Evolutionary conservation across 2,888 invertebrate species (phyloP), one percentile per base, ranked within the genome.

Genomic region (Brenthis daphne): DNA sequence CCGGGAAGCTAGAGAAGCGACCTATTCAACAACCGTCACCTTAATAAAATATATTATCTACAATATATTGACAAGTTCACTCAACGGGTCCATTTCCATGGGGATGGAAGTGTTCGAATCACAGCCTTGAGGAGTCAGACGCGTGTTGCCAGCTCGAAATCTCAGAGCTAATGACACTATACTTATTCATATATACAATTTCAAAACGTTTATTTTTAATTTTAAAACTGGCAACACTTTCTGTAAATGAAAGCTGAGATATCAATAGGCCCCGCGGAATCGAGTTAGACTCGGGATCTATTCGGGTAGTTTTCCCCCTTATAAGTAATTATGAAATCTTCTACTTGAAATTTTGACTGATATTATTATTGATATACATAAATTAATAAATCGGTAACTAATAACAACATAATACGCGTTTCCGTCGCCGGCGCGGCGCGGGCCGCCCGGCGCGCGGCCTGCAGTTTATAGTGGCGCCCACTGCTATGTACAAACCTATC

Each of bases 391-490:
- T 43, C 51, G 57, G 65, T 57, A 65, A 65, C 57, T 56, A 56
- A 43, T 13, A 33, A 33, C n/a, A n/a, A 57, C n/a, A n/a, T 33
- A 37, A 20, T 13, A 24, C 4, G 20, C 20, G 29, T 13, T 8
- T 13, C 53, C 12, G 12, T 2, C 37, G 14, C 33, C 37, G 56
- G 14, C 13, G 29, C 57, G 12, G 57, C 55, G 55, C 13, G 55
- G 11, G 16, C 24, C 6, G 11, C 11, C 13, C 12, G 13, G 24
- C 13, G 3, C 11, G 6, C 24, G 11, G 12, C 53, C 33, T 53
- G 67, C 67, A 66, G 66, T 67, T 67, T 67, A 67, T 61, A 67
- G 67, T 67, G 67, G 67, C 67, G 60, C 33, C 67, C 67, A 67
- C 67, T 67, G 65, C 48, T 60, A 55, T 55, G 48, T 60, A 67